Base-by-base conservation (phyloP, 2,113 vertebrate species). In the Dasyornis broadbenti region DNA sequence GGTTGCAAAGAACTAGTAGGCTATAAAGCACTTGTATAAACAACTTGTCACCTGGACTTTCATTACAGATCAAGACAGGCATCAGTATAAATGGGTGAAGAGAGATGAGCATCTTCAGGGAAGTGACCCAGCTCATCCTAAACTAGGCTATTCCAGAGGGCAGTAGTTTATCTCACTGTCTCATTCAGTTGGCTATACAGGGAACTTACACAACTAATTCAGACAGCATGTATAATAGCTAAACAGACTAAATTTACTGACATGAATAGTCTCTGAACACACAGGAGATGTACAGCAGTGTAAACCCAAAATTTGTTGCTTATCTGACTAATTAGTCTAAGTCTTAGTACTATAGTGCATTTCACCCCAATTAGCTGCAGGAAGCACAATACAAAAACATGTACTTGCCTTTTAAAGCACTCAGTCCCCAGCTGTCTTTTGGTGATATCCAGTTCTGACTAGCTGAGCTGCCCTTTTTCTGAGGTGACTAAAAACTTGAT, bases 371-470 rank as follows among this genome's bases (percentile, higher is more conserved):
- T 75, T 35, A 92, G 77, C 44, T 68, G 85, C 69, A 89, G 68
- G 28, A 87, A 75, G 31, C 56, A 33, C 57, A 57, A 23, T 60
- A 35, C 30, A 66, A 70, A 91, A 75, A 79, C 50, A 96, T 45
- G 54, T 40, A 94, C 95, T 91, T 96, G 96, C 98, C 98, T 98
- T 96, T 98, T 98, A 93, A 98, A 98, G 40, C 94, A 80, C 82
- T 98, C 98, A 26, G 96, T 98, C 42, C 93, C 96, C 54, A 99
- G 97, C 57, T 98, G 98, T 82, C 97, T 97, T 96, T 97, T 98
- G 56, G 98, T 98, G 90, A 98, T 97, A 90, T 96, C 98, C 64
- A 98, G 95, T 82, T 99, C 98, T 44, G 95, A 92, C 92, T 52
- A 98, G 71, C 57, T 98, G 97, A 40, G 97, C 92, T 50, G 97